Conservation (phyloP, 2,113 vertebrate genomes). For the Seriola quinqueradiata region DNA sequence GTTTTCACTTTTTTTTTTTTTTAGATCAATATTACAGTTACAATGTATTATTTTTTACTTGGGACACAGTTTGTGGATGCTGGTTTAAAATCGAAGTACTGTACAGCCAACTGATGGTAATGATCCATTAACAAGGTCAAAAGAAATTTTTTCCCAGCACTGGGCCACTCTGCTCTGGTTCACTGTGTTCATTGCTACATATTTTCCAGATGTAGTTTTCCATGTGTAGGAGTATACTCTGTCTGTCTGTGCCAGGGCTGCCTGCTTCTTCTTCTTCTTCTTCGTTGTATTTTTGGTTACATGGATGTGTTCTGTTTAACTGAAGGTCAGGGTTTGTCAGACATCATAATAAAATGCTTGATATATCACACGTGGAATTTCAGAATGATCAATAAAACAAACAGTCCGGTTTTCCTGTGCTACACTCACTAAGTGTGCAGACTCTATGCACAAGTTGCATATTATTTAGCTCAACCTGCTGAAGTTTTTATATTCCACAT, state of each 20-base stretch:
- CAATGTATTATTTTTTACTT: neutral
- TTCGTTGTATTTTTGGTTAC: neutral
- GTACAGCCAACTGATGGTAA: conserved; percentile 3
- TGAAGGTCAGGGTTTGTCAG: too few relatives aligned
- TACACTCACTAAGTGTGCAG: neutral
- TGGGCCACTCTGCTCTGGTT: neutral
- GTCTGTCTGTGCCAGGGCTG: neutral
- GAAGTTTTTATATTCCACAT: neutral
- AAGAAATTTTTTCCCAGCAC: neutral
- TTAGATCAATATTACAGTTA: too few relatives aligned
- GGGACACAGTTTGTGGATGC: neutral
- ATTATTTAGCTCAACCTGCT: neutral
- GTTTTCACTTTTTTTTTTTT: too few relatives aligned
- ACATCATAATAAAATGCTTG: too few relatives aligned
- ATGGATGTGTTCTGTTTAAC: too few relatives aligned
- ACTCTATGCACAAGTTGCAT: neutral
- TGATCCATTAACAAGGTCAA: too few relatives aligned
- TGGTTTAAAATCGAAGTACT: neutral
- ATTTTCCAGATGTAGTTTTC: neutral
- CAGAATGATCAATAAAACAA: neutral
- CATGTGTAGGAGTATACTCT: neutral
- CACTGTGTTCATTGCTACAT: neutral
- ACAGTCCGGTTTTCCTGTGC: neutral
- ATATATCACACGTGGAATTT: neutral
- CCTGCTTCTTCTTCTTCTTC: neutral